Base-by-base conservation (phyloP, 2,888 invertebrate genomes). In the Oligia fasciuncula region DNA sequence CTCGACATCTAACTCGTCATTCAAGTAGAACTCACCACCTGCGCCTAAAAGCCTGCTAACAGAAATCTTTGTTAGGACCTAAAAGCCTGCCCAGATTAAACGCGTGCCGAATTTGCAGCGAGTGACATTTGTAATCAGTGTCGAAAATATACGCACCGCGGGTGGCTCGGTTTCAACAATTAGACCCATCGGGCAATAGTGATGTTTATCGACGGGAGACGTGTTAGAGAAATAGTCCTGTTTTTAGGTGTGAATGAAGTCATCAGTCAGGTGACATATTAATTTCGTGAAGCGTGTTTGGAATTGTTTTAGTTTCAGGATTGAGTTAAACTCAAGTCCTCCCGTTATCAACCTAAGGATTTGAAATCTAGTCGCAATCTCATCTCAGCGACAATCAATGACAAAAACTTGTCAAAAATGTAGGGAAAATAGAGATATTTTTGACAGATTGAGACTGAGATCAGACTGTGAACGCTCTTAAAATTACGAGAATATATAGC, bases 161-260 rank as follows among this genome's bases (percentile, higher is more conserved):
- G 62, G 60, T 40, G 46, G 60, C 65, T 80, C 67, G 85, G 77
- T 84, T 84, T 68, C 73, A 62, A 66, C 74, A 79, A 83, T 83
- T 82, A 79, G 54, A 43, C 35, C 57, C 65, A 66, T 73, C 29
- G 54, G 62, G 66, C 57, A 46, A 62, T 73, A 80, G 70, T 73
- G 62, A 76, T 84, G 80, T 73, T 54, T 66, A 80, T 57, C 40
- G 17, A 19, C 65, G 35, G 76, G 73, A 35, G 68, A 63, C 68
- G 43, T 65, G 77, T 19, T 71, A 11, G n/a, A 19, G 35, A 49
- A 62, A 73, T 66, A 35, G 40, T 73, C 35, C 40, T 11, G 54
- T 40, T 82, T 77, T 77, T 63, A 63, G 62, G 40, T 67, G 29
- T 49, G 23, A 40, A 62, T 57, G 23, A 14, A 23, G 23, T 23